Percentiles rank a stretch among this genome's conserved stretches.
These are phyloP conservation scores for Epinephelus moara DNA, from an alignment of 2,113 vertebrate genomes.

Conservation along the genomic window DNA sequence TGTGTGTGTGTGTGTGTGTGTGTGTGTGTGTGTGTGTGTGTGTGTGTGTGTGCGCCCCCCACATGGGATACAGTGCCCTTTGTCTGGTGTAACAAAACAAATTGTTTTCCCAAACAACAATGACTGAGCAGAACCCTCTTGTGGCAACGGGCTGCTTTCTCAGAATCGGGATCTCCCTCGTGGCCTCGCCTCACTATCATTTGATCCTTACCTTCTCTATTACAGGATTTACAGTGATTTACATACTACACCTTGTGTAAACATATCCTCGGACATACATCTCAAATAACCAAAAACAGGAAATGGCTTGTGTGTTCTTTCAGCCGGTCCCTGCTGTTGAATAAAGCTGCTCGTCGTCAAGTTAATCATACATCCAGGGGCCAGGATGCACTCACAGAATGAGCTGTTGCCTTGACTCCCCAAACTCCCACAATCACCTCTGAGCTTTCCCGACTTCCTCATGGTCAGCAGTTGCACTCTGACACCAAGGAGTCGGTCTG, in stretches of 20 bases:
- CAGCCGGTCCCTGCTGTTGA: neutral
- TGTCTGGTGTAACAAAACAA: constrained; percentile 47
- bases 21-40: constrained; percentile 7
- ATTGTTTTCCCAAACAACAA: constrained; percentile 32
- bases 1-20: constrained; percentile 10
- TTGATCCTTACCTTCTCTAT: neutral
- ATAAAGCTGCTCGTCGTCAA: constrained; percentile 46
- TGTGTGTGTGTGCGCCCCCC: constrained; percentile 3
- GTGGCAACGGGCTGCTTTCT: constrained; percentile 29
- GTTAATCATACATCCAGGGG: constrained; percentile 67
- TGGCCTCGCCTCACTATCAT: neutral
- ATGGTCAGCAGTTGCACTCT: constrained; percentile 34
- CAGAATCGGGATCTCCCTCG: constrained; percentile 3
- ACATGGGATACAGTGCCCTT: constrained; percentile 53
- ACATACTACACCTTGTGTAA: neutral
- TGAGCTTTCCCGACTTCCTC: constrained; percentile 25
- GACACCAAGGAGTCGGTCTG: constrained; percentile 17
- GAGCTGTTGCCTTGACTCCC: constrained; percentile 54
- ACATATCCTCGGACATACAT: neutral
- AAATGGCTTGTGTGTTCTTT: constrained; percentile 7
- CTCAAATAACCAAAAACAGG: constrained; percentile 25
- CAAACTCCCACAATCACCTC: constrained; percentile 26
- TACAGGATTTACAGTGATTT: neutral
- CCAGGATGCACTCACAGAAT: neutral
- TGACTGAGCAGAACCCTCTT: constrained; percentile 38